Base-by-base conservation (phyloP, 2,888 invertebrate genomes). In the Tenthredo scrophulariae region DNA sequence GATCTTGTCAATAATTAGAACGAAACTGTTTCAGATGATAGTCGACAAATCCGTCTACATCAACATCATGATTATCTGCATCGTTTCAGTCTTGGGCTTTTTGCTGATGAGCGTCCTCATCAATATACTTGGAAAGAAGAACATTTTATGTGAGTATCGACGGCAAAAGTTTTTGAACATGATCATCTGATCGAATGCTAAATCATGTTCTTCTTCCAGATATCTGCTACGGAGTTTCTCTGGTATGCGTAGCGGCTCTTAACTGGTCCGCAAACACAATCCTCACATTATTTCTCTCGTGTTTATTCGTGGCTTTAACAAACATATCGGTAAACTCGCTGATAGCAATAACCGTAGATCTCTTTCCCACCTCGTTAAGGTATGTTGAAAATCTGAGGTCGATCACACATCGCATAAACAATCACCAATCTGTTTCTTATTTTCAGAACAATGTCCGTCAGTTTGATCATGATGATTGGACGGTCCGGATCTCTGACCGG, bases 361-460 rank as follows among this genome's bases (percentile, higher is more conserved):
- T 96, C 67, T 96, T 96, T 87, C 96, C 96, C 0, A 96, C 96
- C 0, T 94, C 95, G 0, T 92, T 96, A 22, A 95, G 96, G 96
- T 96, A 90, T 67, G 70, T 37, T 50, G 2, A 7, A 37, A 72
- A 46, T 46, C 3, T 26, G 2, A 3, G 22, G 1, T 74, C 22
- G 22, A 22, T 29, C 29, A 26, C 18, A 29, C 9, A 75, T 46
- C 43, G 2, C 15, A 18, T 70, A 86, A 86, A 85, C 85, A 84
- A 77, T 13, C 9, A 46, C 3, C 80, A 54, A 43, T 50, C 67
- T 84, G 46, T 33, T 65, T 29, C n/a, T 85, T 67, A 84, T 70
- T 86, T 88, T 88, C 87, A 94, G 94, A 86, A 91, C 93, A 10
- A 93, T 93, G 88, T 92, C 93, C 2, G 92, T 94, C 13, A 92